Evolutionary conservation across 2,888 invertebrate genomes (phyloP), one percentile per base, ranked within the genome.

Genomic region (Aphrophora alni): DNA sequence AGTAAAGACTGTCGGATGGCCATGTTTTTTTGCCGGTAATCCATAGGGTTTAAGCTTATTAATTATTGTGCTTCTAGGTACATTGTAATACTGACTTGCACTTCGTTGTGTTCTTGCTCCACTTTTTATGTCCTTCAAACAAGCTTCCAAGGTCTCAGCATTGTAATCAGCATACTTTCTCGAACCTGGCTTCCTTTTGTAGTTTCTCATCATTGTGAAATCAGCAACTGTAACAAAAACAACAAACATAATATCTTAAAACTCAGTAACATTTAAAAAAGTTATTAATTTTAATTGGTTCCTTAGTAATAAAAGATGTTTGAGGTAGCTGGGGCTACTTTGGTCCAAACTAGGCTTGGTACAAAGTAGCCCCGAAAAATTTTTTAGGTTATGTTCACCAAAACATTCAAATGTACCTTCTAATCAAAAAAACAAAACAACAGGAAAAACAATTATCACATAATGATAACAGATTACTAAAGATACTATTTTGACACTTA

Each of bases 11-110:
- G 75, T 72, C 51, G 69, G 82, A 21, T 72, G 75, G 26, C 81
- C 83, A 0, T 73, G 77, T 75, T 25, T 33, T 51, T 76, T 24
- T 72, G 68, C 0, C 79, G 28, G 80, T 82, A 83, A 73, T 12
- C 84, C 83, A n/a, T n/a, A n/a, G n/a, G n/a, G n/a, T 70, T 77
- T 80, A 17, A 83, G 82, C 44, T 78, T 82, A 59, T 83, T 84
- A 27, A 80, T 78, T 24, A 84, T 81, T 33, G 83, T 84, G 17
- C 75, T 69, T 33, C 82, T 77, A 17, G 83, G 79, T 27, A 84
- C 81, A 26, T 77, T 28, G 70, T 80, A 83, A n/a, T 75, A 69
- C 75, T 80, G 72, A 10, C 75, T 77, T 17, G 83, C 83, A 38
- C 75, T 73, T n/a, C 82, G 80, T 76, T 83, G 83, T 44, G 83